Evolutionary conservation across 1,140 invertebrate species (phyloP).

Genomic region (Colletes latitarsis): DNA sequence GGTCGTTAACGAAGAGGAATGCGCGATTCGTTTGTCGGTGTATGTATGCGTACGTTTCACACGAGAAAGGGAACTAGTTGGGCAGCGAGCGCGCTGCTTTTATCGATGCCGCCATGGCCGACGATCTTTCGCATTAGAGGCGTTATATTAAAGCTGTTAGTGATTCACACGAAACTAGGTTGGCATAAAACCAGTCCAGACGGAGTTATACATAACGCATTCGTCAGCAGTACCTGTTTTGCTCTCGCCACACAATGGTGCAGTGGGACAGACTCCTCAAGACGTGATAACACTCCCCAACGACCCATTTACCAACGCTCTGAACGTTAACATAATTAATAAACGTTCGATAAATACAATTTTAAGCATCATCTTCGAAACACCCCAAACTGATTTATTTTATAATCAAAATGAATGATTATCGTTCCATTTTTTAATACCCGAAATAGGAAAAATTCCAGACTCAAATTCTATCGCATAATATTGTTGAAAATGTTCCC

Average conservation of each 20-base stretch:
- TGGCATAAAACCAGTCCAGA: slow-evolving; percentile 22
- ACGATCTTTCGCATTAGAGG: slow-evolving; percentile 38
- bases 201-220: slow-evolving; percentile 14
- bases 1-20: slow-evolving; percentile 17
- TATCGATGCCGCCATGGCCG: neutral
- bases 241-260: neutral
- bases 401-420: too few species aligned
- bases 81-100: neutral
- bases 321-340: too few species aligned
- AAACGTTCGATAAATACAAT: too few species aligned
- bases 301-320: neutral
- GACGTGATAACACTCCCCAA: too few species aligned
- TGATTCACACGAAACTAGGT: slow-evolving; percentile 40
- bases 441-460: too few species aligned
- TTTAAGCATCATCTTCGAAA: too few species aligned
- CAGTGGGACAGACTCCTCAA: too few species aligned
- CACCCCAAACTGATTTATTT: too few species aligned
- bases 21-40: neutral
- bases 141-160: slow-evolving; percentile 41
- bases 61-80: too few species aligned
- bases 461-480: too few species aligned
- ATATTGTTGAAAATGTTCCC: too few species aligned
- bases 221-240: slow-evolving; percentile 10
- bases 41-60: neutral
- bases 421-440: too few species aligned